Evolutionary conservation across 2,888 invertebrate genomes (phyloP).

Genomic region (Sialis fuliginosa): DNA sequence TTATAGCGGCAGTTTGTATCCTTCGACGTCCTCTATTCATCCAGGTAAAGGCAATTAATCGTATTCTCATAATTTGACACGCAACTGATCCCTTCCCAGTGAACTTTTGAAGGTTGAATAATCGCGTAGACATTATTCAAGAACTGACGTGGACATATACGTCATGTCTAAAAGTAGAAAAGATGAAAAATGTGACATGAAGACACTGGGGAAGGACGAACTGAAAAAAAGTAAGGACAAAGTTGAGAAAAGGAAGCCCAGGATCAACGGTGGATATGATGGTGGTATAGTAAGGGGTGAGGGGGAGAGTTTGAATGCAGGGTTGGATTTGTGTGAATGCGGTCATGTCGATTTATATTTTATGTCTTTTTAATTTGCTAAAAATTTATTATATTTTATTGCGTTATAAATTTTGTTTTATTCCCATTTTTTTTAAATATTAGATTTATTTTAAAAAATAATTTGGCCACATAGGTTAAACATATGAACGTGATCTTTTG

Average conservation of each 20-base stretch:
- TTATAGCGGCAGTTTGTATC: no score
- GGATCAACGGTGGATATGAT: background rate
- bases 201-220: conserved; percentile 17
- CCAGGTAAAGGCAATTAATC: conserved; percentile 8
- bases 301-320: no score
- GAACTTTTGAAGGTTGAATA: conserved; percentile 10
- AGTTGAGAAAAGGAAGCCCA: conserved; percentile 4
- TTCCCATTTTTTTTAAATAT: no score
- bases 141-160: conserved; percentile 23
- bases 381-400: no score
- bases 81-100: background rate
- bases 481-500: no score
- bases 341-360: no score
- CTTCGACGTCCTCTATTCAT: background rate
- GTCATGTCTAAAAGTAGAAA: conserved; percentile 27
- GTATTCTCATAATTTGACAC: conserved; percentile 2
- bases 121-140: conserved; percentile 21
- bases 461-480: no score
- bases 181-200: conserved; percentile 26
- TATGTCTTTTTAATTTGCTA: no score
- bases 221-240: conserved; percentile 1
- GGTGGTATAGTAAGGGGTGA: no score
- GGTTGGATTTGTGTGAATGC: no score
- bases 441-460: no score
- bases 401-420: no score